A percentile compares a stretch with the other conserved stretches of the same genome.
Conservation (phyloP, 2,113 vertebrate species). For the Tachuris rubrigastra region DNA sequence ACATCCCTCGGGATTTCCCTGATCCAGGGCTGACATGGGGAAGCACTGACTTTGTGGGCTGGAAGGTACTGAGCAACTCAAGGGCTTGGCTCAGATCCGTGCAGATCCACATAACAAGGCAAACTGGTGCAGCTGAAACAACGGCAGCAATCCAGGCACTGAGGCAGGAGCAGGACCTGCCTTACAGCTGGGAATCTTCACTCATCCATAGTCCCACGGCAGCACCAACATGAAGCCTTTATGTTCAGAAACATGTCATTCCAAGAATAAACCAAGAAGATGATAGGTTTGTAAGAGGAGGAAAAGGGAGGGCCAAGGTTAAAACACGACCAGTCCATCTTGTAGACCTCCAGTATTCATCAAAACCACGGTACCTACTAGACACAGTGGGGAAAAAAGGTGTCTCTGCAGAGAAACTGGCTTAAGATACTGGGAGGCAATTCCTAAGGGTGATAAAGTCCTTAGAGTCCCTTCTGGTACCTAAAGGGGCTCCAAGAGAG, state of each 20-base stretch:
- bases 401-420: not conserved
- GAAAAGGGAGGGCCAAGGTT: not conserved
- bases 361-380: not conserved
- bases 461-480: not conserved
- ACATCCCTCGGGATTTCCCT: not conserved
- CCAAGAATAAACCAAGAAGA: not conserved
- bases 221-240: not conserved
- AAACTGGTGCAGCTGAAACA: not conserved
- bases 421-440: not conserved
- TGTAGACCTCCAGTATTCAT: not conserved
- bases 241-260: not conserved
- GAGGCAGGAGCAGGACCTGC: not conserved
- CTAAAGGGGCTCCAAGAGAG: not conserved
- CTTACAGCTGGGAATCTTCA: not conserved
- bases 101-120: not conserved
- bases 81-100: not conserved
- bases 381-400: not conserved
- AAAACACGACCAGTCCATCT: not conserved
- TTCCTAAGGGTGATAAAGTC: not conserved
- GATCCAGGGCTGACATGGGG: not conserved
- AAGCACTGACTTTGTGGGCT: not conserved
- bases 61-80: not conserved
- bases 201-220: not conserved
- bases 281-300: not conserved
- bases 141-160: fast-evolving